Evolutionary conservation across 1,140 invertebrate genomes (phyloP).

Genomic region (Copidosoma floridanum): DNA sequence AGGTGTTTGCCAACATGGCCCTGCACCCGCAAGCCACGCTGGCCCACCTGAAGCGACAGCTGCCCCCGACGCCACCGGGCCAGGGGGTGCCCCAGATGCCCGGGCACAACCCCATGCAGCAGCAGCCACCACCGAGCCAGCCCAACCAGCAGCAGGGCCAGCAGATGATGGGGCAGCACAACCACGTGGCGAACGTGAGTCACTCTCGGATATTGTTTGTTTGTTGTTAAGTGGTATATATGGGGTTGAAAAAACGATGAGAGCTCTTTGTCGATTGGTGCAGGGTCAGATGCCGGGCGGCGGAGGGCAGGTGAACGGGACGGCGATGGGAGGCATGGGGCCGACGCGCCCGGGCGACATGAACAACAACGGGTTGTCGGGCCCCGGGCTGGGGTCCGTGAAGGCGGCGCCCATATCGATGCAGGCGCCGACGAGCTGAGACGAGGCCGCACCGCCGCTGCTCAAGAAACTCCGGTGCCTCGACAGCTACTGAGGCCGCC

Average conservation of each 20-base stretch:
- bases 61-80: conserved; percentile 57
- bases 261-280: neutral
- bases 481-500: conserved; percentile 47
- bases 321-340: conserved; percentile 28
- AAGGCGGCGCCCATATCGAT: conserved; percentile 54
- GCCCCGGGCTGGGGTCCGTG: conserved; percentile 49
- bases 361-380: conserved; percentile 55
- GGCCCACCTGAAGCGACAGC: conserved; percentile 84
- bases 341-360: conserved; percentile 50
- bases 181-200: conserved; percentile 53
- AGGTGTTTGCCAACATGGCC: conserved; percentile 89
- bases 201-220: neutral
- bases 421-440: conserved; percentile 56
- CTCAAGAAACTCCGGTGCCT: conserved; percentile 55
- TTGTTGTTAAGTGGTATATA: neutral
- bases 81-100: conserved; percentile 46
- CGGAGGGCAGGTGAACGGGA: conserved; percentile 49
- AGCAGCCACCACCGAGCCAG: conserved; percentile 41
- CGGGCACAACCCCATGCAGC: conserved; percentile 48
- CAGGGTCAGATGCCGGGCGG: conserved; percentile 53
- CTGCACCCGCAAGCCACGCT: conserved; percentile 79
- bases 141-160: conserved; percentile 44
- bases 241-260: neutral
- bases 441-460: conserved; percentile 49
- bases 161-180: conserved; percentile 48